These are phyloP conservation scores for Todiramphus chloris DNA, from an alignment of 2,113 vertebrate species.

Conservation along the genomic window DNA sequence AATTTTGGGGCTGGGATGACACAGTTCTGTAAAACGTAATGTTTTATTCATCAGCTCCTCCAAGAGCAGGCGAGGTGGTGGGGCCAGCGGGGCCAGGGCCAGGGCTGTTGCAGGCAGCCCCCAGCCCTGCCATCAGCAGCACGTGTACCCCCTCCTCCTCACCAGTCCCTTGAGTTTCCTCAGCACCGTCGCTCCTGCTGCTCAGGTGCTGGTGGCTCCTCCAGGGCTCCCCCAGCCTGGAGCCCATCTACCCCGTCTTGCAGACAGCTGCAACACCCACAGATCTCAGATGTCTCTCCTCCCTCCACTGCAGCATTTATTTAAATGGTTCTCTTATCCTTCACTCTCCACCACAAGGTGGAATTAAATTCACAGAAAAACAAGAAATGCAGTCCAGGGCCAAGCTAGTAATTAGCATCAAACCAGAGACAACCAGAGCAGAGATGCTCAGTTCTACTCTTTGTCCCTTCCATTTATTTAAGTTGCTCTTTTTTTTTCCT, in stretches of 20 bases:
- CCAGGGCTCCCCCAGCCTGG: fast-evolving
- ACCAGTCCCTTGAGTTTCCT: not conserved
- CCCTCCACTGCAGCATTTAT: not conserved
- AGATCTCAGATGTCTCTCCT: not conserved
- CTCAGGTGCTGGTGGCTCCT: fast-evolving
- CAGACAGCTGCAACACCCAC: fast-evolving
- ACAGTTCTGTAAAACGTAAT: not conserved
- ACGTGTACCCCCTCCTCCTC: fast-evolving
- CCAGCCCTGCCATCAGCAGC: not conserved
- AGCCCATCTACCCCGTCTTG: fast-evolving
- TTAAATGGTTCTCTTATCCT: not conserved
- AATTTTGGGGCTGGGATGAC: slow-evolving; percentile 31
- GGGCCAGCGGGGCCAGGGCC: not conserved
- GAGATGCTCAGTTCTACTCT: not conserved
- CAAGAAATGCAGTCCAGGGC: not conserved
- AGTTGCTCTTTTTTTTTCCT: not conserved
- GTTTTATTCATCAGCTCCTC: slow-evolving; percentile 34
- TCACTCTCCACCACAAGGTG: not conserved
- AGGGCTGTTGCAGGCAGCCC: fast-evolving
- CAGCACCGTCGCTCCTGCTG: not conserved
- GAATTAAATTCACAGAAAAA: not conserved
- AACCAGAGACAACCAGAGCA: not conserved
- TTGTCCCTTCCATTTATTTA: not conserved
- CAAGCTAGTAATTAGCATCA: not conserved
- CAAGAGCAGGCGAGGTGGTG: not conserved